phyloP scores from a whole-genome alignment of 2,113 vertebrate species.

The Elanoides forficatus region DNA sequence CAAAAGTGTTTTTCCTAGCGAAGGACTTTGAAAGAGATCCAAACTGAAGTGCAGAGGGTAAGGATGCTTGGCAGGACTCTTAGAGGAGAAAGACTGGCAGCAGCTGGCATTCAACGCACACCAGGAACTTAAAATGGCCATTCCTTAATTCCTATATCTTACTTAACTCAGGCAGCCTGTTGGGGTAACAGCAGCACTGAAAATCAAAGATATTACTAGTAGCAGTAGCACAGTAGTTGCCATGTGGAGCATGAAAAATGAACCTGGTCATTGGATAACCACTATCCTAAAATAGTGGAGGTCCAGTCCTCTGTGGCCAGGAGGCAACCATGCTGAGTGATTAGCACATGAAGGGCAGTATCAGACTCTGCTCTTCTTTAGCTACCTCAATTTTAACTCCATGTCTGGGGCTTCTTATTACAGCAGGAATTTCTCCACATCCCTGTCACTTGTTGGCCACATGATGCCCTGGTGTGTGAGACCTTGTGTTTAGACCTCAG shows the following conservation, averaged over 20 bases:
- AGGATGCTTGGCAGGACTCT: constrained; percentile 8
- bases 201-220: background rate
- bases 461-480: background rate
- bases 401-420: background rate
- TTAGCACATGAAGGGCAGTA: background rate
- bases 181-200: background rate
- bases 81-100: background rate
- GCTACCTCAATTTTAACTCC: background rate
- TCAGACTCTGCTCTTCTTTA: background rate
- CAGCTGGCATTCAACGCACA: background rate
- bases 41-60: background rate
- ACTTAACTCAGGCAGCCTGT: background rate
- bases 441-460: background rate
- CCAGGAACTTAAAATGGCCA: background rate
- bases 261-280: background rate
- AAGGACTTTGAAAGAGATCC: constrained; percentile 27
- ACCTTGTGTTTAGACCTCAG: background rate
- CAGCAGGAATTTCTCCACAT: background rate
- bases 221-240: background rate
- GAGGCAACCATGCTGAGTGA: background rate
- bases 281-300: background rate
- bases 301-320: background rate
- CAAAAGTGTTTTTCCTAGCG: background rate
- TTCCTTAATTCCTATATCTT: background rate
- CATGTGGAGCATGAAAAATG: background rate